Base-by-base conservation (phyloP, 2,888 invertebrate species). In the Euproctis similis region DNA sequence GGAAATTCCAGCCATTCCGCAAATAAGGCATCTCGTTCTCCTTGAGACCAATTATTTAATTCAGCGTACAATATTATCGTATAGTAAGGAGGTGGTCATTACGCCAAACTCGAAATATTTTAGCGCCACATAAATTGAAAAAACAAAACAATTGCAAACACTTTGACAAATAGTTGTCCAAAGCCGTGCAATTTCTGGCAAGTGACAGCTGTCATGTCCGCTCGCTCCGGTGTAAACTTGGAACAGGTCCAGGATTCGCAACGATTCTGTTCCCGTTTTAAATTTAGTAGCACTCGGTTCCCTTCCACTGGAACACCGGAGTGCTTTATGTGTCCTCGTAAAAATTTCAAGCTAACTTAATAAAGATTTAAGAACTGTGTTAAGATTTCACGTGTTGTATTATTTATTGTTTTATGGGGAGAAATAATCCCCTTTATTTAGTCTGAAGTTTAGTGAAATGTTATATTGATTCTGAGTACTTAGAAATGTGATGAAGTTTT, bases 181-280 rank as follows among this genome's bases (percentile, higher is more conserved):
- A 49, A 48, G 41, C 40, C 35, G 36, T 34, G 39, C 34, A 56
- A 46, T 46, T 48, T 37, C 44, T 39, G 36, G 4, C 4, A 4
- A 47, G 39, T 54, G 59, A 60, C 61, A 61, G 57, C 47, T 59
- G 61, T 53, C 60, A 56, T 46, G 46, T 42, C 36, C 14, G 6
- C 32, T 39, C 37, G 30, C 32, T 39, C 25, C 42, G 24, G 29
- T 43, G 49, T 47, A 53, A 49, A 42, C 33, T 51, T 61, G 14
- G 59, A 59, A 39, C 47, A 19, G 18, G 39, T 48, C 59, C 59
- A 57, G 42, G 53, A 56, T 53, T 54, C 29, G 53, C 54, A 42
- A 57, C 57, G 54, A 53, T 39, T 51, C n/a, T 44, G 46, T 42
- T 30, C 32, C 26, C 33, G 30, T 36, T 46, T 48, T 48, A 49